Evolutionary conservation across 1,140 invertebrate genomes (phyloP), one percentile per base, ranked within the genome.

Genomic region (Sycobia sp.): DNA sequence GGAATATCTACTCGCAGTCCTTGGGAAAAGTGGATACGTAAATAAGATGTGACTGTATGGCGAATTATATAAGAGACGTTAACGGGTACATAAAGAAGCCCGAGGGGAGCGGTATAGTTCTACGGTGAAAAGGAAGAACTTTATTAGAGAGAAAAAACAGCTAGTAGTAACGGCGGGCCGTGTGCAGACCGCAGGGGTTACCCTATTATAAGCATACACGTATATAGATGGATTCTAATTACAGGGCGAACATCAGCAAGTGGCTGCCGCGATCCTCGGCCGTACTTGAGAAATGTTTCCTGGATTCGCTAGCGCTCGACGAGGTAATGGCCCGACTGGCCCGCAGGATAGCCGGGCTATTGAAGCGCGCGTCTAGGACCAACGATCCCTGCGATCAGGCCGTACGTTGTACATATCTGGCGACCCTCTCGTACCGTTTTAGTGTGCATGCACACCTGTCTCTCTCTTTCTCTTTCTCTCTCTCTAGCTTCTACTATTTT

Each of bases 221-320:
- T n/a, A n/a, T n/a, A n/a, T n/a, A n/a, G n/a, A 73, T 73, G 72
- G 69, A 72, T 62, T 69, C 22, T 65, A 74, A 73, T 73, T 76
- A 75, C 49, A 72, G 71, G 41, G 67, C 59, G 14, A 76, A 74
- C 39, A 71, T 75, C 39, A 34, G 60, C 20, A 76, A 76, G 66
- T 76, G 74, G 74, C 23, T 76, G 9, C 69, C 74, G 4, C 46
- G 47, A 51, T 53, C 66, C 9, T 47, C 65, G 14, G 20, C 29
- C 10, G 18, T 34, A 4, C 41, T 74, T 5, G 68, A 71, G 44
- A 68, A 65, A 66, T 75, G 59, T 64, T 70, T 74, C 20, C 16
- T 18, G 10, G 58, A 75, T 8, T 68, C 66, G 43, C 67, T 64
- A 7, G 9, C 32, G 11, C 50, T 76, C 4, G 51, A 44, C 34